phyloP scores from a whole-genome alignment of 2,888 invertebrate genomes.

The Clusia tigrina region DNA sequence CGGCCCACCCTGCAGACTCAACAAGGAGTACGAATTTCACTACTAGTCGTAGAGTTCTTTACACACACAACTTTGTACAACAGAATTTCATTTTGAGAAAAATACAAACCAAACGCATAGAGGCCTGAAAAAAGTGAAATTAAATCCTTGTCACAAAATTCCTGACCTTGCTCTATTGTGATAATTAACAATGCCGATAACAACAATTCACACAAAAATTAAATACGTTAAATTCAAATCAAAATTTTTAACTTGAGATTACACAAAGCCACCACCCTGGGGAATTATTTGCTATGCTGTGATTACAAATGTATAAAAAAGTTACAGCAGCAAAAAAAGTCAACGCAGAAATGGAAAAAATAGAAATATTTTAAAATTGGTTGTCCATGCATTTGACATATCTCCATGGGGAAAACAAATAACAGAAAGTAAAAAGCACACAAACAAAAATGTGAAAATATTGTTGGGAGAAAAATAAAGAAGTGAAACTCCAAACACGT shows the following conservation, averaged over 20 bases:
- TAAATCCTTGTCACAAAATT: no score
- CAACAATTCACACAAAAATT: no score
- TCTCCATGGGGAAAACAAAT: constrained; percentile 17
- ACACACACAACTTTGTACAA: no score
- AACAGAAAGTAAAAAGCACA: not conserved
- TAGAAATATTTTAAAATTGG: constrained; percentile 20
- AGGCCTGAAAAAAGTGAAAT: no score
- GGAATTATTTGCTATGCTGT: not conserved
- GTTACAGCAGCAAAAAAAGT: not conserved
- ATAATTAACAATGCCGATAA: no score
- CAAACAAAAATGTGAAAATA: not conserved
- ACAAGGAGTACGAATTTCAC: no score
- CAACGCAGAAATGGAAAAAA: constrained; percentile 13
- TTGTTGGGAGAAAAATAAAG: not conserved
- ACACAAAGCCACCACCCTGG: not conserved
- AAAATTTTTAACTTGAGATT: not conserved
- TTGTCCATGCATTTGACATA: constrained; percentile 31
- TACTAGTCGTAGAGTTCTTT: no score
- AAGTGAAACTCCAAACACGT: not conserved
- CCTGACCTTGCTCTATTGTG: no score
- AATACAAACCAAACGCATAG: no score
- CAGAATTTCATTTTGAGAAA: no score
- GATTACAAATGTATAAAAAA: constrained; percentile 2
- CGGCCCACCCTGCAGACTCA: no score
- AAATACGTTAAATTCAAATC: no score